Conservation (phyloP, 2,888 invertebrate species). For the Teleiodes luculella region DNA sequence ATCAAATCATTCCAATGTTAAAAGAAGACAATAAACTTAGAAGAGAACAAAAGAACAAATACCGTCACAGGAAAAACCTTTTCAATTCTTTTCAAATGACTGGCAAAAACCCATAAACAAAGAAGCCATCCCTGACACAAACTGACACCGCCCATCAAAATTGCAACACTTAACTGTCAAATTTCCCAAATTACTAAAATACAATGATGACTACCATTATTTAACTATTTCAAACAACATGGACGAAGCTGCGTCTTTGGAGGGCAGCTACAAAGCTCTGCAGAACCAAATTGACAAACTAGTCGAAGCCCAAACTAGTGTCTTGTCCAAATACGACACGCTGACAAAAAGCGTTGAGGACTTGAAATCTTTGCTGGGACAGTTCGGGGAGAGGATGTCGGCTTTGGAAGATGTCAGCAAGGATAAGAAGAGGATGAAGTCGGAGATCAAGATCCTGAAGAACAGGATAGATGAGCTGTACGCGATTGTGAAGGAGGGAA, state of each 20-base stretch:
- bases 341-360: slow-evolving; percentile 54
- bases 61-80: too few species aligned
- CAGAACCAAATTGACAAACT: slow-evolving; percentile 52
- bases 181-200: not conserved
- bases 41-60: too few species aligned
- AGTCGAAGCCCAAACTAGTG: slow-evolving; percentile 41
- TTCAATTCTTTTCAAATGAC: not conserved
- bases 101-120: not conserved
- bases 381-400: slow-evolving; percentile 49
- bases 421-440: slow-evolving; percentile 45
- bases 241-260: slow-evolving; percentile 34
- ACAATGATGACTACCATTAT: not conserved
- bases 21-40: too few species aligned
- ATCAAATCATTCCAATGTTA: too few species aligned
- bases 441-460: slow-evolving; percentile 51
- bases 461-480: slow-evolving; percentile 58
- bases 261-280: slow-evolving; percentile 35
- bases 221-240: slow-evolving; percentile 24
- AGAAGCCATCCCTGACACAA: not conserved
- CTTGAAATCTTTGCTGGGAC: slow-evolving; percentile 38
- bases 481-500: slow-evolving; percentile 58
- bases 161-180: not conserved
- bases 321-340: slow-evolving; percentile 51
- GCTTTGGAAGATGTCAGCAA: slow-evolving; percentile 44
- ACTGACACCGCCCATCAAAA: not conserved